Conservation (phyloP, 2,113 vertebrate genomes). For the Tichodroma muraria region DNA sequence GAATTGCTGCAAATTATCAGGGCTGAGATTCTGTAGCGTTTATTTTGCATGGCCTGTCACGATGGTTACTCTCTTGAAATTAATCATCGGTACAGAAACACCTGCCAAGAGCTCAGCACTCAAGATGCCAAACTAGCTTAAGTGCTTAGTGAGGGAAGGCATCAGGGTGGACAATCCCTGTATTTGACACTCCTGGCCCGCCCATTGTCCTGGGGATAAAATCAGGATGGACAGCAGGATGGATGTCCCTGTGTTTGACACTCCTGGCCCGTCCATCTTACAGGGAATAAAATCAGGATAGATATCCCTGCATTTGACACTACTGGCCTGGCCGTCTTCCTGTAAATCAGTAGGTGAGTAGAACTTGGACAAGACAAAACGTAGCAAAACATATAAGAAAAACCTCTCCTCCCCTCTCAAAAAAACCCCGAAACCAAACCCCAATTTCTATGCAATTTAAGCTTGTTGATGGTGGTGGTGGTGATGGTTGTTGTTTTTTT, state of each 20-base stretch:
- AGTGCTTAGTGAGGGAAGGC: not conserved
- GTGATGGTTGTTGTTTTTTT: too few relatives aligned
- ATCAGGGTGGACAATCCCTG: not conserved
- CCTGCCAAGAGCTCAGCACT: not conserved
- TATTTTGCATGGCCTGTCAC: not conserved
- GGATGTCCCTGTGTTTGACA: not conserved
- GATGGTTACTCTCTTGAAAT: not conserved
- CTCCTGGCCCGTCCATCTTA: not conserved
- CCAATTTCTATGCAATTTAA: not conserved
- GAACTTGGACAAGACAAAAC: not conserved
- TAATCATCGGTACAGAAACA: not conserved
- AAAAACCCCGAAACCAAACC: not conserved
- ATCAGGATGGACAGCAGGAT: not conserved
- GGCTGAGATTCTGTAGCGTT: not conserved
- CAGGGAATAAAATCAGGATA: not conserved
- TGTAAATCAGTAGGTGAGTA: rapidly evolving
- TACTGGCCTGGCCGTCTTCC: not conserved
- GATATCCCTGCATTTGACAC: rapidly evolving
- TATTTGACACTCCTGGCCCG: rapidly evolving
- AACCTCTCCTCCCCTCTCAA: too few relatives aligned
- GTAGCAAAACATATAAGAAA: not conserved
- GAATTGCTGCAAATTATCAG: not conserved
- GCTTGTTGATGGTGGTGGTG: too few relatives aligned
- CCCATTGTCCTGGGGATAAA: not conserved
- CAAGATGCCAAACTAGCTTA: not conserved